Conservation (phyloP, 1,140 invertebrate genomes). For the Lepidotrigona ventralis region DNA sequence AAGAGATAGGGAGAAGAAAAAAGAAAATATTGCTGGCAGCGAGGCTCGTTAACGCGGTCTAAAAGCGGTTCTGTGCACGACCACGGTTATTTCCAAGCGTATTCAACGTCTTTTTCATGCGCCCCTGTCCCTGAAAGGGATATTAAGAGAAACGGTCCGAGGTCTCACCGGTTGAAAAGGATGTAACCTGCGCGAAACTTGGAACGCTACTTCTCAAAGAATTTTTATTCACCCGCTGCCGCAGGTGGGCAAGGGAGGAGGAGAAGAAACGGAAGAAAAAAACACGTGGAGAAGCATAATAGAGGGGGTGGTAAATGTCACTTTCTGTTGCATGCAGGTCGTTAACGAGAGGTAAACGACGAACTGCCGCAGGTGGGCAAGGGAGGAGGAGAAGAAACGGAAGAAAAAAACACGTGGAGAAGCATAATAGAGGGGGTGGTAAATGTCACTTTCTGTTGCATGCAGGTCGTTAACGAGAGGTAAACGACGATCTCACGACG, state of each 20-base stretch:
- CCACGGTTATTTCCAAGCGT: conserved; percentile 1
- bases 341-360: conserved; percentile 10
- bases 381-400: background rate
- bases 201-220: conserved; percentile 5
- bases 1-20: no score
- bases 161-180: conserved; percentile 9
- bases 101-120: conserved; percentile 12
- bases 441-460: conserved; percentile 14
- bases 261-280: background rate
- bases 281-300: background rate
- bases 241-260: background rate
- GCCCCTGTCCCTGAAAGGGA: background rate
- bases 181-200: conserved; percentile 9
- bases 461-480: background rate
- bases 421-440: background rate
- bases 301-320: conserved; percentile 11
- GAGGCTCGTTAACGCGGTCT: background rate
- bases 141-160: conserved; percentile 7
- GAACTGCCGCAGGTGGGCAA: background rate
- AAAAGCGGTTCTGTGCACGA: background rate
- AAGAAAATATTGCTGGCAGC: background rate
- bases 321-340: background rate
- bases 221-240: background rate
- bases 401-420: background rate
- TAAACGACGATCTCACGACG: background rate